These are phyloP conservation scores for Catamblyrhynchus diadema DNA, from an alignment of 2,797 vertebrate species.

Conservation along the genomic window DNA sequence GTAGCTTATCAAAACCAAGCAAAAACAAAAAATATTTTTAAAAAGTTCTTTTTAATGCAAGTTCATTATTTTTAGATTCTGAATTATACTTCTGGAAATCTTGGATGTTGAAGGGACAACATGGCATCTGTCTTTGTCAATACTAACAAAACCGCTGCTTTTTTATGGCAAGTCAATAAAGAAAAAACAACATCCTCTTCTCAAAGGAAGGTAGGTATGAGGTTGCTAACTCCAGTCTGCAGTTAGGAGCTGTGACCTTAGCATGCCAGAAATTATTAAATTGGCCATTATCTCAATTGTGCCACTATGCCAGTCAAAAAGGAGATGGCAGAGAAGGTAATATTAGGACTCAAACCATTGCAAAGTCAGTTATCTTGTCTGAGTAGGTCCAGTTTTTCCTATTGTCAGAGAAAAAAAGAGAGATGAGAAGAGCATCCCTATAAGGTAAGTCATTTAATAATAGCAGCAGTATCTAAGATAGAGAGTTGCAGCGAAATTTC, in stretches of 20 bases:
- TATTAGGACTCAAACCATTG: neutral
- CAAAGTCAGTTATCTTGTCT: neutral
- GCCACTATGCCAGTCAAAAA: neutral
- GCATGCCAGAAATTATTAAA: neutral
- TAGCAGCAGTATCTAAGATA: neutral
- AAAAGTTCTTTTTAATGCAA: neutral
- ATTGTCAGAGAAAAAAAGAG: neutral
- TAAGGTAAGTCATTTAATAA: neutral
- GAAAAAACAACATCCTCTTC: neutral
- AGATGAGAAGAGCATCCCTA: neutral
- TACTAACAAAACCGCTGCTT: neutral
- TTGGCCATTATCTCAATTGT: neutral
- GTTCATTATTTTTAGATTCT: neutral
- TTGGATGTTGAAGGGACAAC: neutral
- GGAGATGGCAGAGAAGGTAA: neutral
- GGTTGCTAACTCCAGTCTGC: neutral
- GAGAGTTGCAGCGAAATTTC: neutral
- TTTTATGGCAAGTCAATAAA: neutral
- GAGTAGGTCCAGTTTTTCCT: neutral
- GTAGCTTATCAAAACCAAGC: neutral
- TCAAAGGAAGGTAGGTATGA: neutral
- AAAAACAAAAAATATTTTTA: neutral
- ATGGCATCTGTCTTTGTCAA: neutral
- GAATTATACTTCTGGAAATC: neutral
- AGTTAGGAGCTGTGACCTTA: neutral